phyloP scores from a whole-genome alignment of 1,140 invertebrate species.

The Eriocheir sinensis region DNA sequence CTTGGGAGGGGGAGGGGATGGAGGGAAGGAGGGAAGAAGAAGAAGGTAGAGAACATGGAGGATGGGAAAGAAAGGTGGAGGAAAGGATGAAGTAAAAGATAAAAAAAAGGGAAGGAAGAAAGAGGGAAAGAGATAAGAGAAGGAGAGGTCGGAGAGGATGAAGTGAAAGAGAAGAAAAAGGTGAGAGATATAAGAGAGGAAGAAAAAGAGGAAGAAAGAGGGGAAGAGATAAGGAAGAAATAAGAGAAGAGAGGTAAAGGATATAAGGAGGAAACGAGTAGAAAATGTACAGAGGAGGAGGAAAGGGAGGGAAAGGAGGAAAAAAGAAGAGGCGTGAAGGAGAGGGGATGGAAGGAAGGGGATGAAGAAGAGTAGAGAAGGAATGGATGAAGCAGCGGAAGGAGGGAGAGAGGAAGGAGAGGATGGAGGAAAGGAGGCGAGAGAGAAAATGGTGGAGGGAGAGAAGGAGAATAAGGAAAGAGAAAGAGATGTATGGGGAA shows the following conservation, averaged over 20 bases:
- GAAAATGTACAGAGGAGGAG: background rate
- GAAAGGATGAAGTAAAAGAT: background rate
- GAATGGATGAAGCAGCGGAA: background rate
- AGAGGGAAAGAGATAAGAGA: slow-evolving; percentile 5
- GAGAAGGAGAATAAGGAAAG: background rate
- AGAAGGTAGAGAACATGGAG: background rate
- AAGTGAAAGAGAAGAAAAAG: background rate
- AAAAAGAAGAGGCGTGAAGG: background rate
- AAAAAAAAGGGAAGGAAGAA: slow-evolving; percentile 23
- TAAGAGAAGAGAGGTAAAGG: background rate
- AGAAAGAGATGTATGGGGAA: background rate
- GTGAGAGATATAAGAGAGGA: background rate
- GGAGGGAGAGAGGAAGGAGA: background rate
- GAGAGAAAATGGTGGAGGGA: background rate
- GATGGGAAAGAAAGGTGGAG: background rate
- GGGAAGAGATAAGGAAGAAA: background rate
- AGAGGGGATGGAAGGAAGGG: background rate
- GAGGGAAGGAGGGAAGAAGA: background rate
- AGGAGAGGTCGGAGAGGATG: background rate
- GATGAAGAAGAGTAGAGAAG: background rate
- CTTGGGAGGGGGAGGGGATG: background rate
- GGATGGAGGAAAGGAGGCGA: background rate
- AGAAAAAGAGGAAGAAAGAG: background rate
- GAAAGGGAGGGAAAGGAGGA: background rate
- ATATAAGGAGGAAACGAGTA: background rate